Evolutionary conservation across 2,888 invertebrate species (phyloP).

Genomic region (Merodon equestris): DNA sequence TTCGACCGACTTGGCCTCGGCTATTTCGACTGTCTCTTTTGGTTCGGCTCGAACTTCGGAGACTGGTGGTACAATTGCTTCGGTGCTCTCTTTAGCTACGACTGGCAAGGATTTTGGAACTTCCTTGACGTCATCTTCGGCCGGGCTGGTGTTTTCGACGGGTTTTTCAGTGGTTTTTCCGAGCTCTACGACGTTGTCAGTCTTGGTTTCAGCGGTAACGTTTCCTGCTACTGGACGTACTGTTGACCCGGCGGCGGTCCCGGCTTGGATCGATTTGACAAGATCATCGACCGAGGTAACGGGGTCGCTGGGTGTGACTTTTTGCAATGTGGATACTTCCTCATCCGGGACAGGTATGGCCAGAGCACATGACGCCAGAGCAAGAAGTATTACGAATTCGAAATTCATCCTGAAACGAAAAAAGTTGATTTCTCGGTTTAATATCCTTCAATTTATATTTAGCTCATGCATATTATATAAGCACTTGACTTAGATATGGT

Average conservation of each 20-base stretch:
- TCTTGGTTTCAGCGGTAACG: slow-evolving; percentile 30
- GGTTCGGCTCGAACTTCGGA: slow-evolving; percentile 60
- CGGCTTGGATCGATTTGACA: slow-evolving; percentile 53
- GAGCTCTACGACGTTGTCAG: slow-evolving; percentile 60
- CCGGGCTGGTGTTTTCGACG: slow-evolving; percentile 51
- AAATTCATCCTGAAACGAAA: slow-evolving; percentile 74
- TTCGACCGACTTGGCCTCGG: slow-evolving; percentile 48
- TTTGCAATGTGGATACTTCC: slow-evolving; percentile 72
- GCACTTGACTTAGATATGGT: not conserved
- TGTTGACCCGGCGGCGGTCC: slow-evolving; percentile 6
- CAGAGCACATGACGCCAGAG: slow-evolving; percentile 73
- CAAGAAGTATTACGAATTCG: slow-evolving; percentile 74
- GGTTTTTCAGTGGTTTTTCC: slow-evolving; percentile 70
- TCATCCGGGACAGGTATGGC: slow-evolving; percentile 76
- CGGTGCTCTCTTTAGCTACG: slow-evolving; percentile 70
- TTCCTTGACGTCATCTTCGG: slow-evolving; percentile 59
- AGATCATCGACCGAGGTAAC: slow-evolving; percentile 67
- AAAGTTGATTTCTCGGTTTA: too few species aligned
- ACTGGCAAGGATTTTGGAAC: slow-evolving; percentile 70
- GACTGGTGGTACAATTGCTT: slow-evolving; percentile 49
- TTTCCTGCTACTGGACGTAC: slow-evolving; percentile 10
- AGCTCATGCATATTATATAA: too few species aligned
- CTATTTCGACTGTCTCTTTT: slow-evolving; percentile 51
- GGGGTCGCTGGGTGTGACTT: slow-evolving; percentile 69
- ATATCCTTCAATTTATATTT: too few species aligned